Percentiles rank a stretch among this genome's conserved stretches.
Conservation (phyloP, 2,113 vertebrate species). For the Craseonycteris thonglongyai region DNA sequence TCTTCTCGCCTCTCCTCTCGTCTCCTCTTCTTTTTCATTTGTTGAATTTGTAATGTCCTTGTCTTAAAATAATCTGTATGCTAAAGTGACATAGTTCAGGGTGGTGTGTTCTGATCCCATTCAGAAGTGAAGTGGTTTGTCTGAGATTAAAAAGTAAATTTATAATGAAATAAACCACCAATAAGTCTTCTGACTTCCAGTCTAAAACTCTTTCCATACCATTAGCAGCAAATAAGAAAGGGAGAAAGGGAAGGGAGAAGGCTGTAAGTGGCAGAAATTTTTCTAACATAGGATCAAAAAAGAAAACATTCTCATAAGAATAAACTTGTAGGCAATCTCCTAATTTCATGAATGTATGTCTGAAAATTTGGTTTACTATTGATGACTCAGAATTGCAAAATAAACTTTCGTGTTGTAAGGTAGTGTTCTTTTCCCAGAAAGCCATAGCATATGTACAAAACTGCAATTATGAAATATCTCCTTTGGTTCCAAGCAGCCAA, state of each 20-base stretch:
- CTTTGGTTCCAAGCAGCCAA: background rate
- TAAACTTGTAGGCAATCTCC: background rate
- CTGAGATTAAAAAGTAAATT: slow-evolving; percentile 1
- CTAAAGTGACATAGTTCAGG: background rate
- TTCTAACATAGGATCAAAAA: background rate
- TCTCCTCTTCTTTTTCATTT: background rate
- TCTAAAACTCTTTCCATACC: background rate
- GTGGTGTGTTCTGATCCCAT: background rate
- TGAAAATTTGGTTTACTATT: background rate
- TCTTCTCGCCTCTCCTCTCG: background rate
- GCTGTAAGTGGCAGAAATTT: background rate
- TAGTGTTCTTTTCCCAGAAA: background rate
- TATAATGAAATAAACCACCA: background rate
- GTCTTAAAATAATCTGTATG: background rate
- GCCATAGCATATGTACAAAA: background rate
- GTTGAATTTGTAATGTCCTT: background rate
- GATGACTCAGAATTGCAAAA: background rate
- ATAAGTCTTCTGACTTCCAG: background rate
- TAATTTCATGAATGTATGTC: background rate
- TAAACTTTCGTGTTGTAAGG: background rate
- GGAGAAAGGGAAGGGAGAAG: background rate
- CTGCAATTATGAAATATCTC: background rate
- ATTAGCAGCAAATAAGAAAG: background rate
- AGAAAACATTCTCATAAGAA: background rate
- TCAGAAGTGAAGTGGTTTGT: background rate